Percentiles rank a stretch among this genome's conserved stretches.
Evolutionary conservation across 2,888 invertebrate genomes (phyloP).

Genomic region (Rosalia funebris): DNA sequence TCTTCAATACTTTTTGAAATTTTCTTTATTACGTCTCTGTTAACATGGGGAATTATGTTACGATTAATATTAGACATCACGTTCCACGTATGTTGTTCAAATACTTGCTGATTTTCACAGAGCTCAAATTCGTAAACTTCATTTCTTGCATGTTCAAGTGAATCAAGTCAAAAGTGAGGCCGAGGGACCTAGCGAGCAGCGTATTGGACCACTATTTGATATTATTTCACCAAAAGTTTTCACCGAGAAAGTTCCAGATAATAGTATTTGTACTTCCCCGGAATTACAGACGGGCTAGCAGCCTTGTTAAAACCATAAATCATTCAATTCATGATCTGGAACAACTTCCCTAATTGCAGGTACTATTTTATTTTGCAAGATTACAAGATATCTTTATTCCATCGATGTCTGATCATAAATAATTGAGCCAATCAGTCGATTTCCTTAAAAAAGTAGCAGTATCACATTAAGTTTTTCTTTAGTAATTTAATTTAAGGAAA

Average conservation of each 20-base stretch:
- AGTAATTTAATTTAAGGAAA: background rate
- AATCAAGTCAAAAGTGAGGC: background rate
- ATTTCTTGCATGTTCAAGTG: background rate
- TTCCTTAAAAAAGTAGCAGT: background rate
- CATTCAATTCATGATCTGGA: background rate
- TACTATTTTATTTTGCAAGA: background rate
- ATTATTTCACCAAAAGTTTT: background rate
- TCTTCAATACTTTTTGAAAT: background rate
- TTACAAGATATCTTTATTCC: background rate
- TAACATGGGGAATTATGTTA: background rate
- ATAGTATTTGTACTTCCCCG: background rate
- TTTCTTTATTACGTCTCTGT: background rate
- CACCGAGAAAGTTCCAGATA: background rate
- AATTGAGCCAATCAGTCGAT: background rate
- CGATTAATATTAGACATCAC: background rate
- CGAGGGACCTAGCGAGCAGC: background rate
- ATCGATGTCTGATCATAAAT: background rate
- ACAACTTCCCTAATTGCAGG: background rate
- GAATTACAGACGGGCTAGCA: background rate
- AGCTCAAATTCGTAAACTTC: background rate
- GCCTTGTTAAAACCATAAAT: background rate
- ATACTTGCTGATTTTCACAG: background rate
- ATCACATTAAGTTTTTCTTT: background rate
- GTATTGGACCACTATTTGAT: background rate
- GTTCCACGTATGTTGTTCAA: background rate